Conservation (phyloP, 1,140 invertebrate genomes). For the Laodelphax striatellus region DNA sequence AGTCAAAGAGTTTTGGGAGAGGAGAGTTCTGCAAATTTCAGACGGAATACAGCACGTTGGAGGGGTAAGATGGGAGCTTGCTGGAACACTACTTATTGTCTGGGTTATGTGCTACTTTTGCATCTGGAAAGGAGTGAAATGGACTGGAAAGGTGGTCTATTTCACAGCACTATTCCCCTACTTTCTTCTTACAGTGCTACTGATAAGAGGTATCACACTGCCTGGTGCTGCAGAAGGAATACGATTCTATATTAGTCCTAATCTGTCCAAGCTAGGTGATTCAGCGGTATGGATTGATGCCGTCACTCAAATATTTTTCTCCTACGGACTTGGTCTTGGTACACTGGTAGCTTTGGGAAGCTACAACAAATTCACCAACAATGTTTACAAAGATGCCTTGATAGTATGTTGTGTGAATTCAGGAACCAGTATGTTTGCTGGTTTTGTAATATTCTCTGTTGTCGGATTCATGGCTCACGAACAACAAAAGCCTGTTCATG, state of each 20-base stretch:
- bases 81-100: constrained; percentile 73
- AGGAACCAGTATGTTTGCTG: constrained; percentile 94
- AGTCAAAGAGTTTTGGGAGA: constrained; percentile 94
- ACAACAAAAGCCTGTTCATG: constrained; percentile 76
- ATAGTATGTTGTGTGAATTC: constrained; percentile 94
- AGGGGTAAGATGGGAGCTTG: constrained; percentile 78
- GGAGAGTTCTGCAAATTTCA: constrained; percentile 75
- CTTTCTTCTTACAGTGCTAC: constrained; percentile 75
- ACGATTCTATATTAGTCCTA: constrained; percentile 82
- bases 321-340: constrained; percentile 85
- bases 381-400: constrained; percentile 92
- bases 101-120: constrained; percentile 95
- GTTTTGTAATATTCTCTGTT: constrained; percentile 97
- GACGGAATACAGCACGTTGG: constrained; percentile 75
- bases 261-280: constrained; percentile 71
- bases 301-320: constrained; percentile 95
- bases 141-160: constrained; percentile 93
- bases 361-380: constrained; percentile 94
- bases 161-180: constrained; percentile 95
- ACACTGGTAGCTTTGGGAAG: constrained; percentile 88
- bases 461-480: constrained; percentile 97
- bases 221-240: constrained; percentile 87
- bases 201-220: constrained; percentile 83
- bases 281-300: constrained; percentile 94
- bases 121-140: constrained; percentile 95